phyloP scores from a whole-genome alignment of 2,888 invertebrate species.

The Eulithis prunata region DNA sequence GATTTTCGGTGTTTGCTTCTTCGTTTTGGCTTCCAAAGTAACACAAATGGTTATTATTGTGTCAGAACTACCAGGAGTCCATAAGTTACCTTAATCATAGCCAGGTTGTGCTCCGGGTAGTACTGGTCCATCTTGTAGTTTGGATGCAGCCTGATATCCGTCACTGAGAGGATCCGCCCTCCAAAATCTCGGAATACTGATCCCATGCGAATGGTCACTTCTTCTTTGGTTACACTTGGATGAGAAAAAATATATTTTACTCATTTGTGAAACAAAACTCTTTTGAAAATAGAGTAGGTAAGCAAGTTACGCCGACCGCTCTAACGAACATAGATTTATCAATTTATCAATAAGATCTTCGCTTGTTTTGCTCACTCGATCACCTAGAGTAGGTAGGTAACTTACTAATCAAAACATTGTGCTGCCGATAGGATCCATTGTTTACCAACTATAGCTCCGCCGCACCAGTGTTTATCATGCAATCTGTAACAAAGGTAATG shows the following conservation, averaged over 20 bases:
- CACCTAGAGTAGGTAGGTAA: conserved; percentile 26
- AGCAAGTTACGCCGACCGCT: too few relatives aligned
- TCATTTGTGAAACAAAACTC: not conserved
- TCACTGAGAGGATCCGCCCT: conserved; percentile 64
- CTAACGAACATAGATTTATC: too few relatives aligned
- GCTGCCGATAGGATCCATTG: conserved; percentile 74
- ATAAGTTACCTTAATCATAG: conserved; percentile 68
- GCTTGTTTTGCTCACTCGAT: too few relatives aligned
- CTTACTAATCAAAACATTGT: conserved; percentile 81
- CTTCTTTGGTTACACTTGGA: conserved; percentile 67
- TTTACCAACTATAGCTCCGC: conserved; percentile 71
- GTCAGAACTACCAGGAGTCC: not conserved
- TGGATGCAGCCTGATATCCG: conserved; percentile 69
- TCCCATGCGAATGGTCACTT: conserved; percentile 70
- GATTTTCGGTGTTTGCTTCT: not conserved
- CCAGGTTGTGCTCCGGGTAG: conserved; percentile 78
- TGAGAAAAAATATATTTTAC: not conserved
- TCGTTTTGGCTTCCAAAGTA: not conserved
- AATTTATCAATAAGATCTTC: too few relatives aligned
- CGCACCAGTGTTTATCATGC: conserved; percentile 78
- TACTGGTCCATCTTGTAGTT: conserved; percentile 73
- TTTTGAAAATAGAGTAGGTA: too few relatives aligned
- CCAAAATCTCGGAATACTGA: conserved; percentile 78
- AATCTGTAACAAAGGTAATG: conserved; percentile 52
- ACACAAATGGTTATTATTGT: too few relatives aligned